Base-by-base conservation (phyloP, 2,888 invertebrate genomes). In the Pseudanteris insignis region DNA sequence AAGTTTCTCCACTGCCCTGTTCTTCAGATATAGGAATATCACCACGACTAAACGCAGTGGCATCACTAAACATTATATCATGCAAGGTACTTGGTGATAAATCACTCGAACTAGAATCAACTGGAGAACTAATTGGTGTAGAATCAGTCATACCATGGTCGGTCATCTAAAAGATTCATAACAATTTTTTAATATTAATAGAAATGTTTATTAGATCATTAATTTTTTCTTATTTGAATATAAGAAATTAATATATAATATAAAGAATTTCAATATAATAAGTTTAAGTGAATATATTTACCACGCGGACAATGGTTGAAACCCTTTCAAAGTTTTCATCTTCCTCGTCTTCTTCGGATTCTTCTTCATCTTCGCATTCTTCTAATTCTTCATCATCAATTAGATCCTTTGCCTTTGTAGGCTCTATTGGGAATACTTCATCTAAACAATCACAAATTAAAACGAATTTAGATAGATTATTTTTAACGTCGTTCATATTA, bases 361-460 rank as follows among this genome's bases (percentile, higher is more conserved):
- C 44, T 10, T 54, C 46, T 24, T 53, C 51, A n/a, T 71, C 70
- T 9, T 73, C 69, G 37, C 86, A 67, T 50, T 82, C 82, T 21
- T 84, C 85, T 11, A 53, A 44, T 12, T 85, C 85, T 9, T 75
- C 67, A n/a, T 70, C 71, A 6, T 71, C 70, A 1, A 70, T 61
- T 11, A 74, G 66, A 12, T 70, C 65, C 37, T 67, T 75, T 21
- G 78, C 72, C 67, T 81, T 81, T 1, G 85, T 84, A 9, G 82
- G 82, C 37, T 84, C 84, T 0, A 88, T 82, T 0, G 89, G 87
- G 55, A 89, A 70, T 0, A 87, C 81, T 67, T 88, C 84, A 77
- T 90, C 89, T 88, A 30, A 32, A 30, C 18, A 18, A n/a, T n/a
- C n/a, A n/a, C n/a, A n/a, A n/a, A n/a, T n/a, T n/a, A n/a, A n/a